Base-by-base conservation (phyloP, 2,113 vertebrate species). In the Oncorhynchus keta region DNA sequence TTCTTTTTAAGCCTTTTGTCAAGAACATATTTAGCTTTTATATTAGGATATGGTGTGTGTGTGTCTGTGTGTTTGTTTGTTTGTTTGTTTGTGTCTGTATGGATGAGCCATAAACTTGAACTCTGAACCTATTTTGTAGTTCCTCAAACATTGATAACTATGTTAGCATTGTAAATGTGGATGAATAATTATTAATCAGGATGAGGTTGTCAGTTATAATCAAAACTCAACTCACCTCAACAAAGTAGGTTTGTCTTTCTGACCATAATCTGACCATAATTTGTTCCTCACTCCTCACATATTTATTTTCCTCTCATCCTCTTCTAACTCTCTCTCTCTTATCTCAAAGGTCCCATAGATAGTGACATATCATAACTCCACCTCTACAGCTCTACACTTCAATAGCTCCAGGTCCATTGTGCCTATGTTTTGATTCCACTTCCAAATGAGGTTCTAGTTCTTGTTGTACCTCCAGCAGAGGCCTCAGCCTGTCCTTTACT, bases 401-500 rank as follows among this genome's bases (percentile, higher is more conserved):
- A 14, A 55, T 16, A 55, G 49, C 49, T 55, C 16, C 49, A 55
- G 3, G 49, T 55, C 12, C 39, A 45, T 55, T 55, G 49, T 55
- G 12, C 12, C n/a, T n/a, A 24, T 64, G 35, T 5, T 66, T 11
- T 20, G 8, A 6, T 49, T 48, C 22, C 73, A 28, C 32, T 74
- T 51, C 61, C 73, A 76, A 77, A 89, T 80, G 79, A 81, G 75
- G 59, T 70, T 83, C 32, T 72, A 65, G 77, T 76, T 79, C 76
- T 67, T 1, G 35, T 73, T 83, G 68, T 72, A 80, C 75, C 78
- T 83, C 84, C 79, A 85, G 61, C 35, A 65, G 30, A 3, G 30
- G 20, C 81, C 81, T 78, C 82, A 75, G 72, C 51, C 81, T 18
- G 70, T 71, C 74, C 72, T 70, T 65, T 70, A 73, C 80, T 76